Evolutionary conservation across 2,113 vertebrate species (phyloP), one percentile per base, ranked within the genome.

Genomic region (Bettongia penicillata): DNA sequence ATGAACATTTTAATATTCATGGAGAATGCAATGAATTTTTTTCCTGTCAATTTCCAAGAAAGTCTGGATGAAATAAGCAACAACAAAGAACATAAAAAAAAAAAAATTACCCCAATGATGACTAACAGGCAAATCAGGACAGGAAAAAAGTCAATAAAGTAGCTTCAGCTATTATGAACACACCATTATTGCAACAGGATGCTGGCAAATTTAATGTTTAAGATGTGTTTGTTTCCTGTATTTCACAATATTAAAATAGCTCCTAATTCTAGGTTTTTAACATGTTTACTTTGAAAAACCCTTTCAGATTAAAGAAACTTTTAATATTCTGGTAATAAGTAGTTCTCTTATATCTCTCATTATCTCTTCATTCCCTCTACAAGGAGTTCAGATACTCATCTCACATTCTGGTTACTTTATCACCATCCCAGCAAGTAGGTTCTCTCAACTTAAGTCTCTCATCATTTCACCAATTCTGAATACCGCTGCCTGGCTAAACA

Each of bases 251-350:
- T 23, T 89, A 91, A 95, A 31, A 22, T 28, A 92, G 43, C 22
- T 91, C 31, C 53, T 55, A 55, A 51, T 24, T 91, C 25, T 89
- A 91, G 90, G 43, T 51, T 8, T 4, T 9, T 28, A 19, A n/a
- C 26, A 93, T n/a, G 91, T 6, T 93, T 68, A 93, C 26, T 84
- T 94, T 91, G 43, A 26, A 96, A 96, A 95, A 91, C 25, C 37
- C 90, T 91, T 90, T 94, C 37, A 94, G 90, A 94, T 3, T 93
- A 51, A 96, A 91, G 53, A 93, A 94, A 95, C n/a, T 24, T 24
- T 26, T 25, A 50, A 37, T 95, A 90, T 26, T 55, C 16, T 49
- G 49, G 50, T 2, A 11, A 51, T 10, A 57, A 68, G 90, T 14
- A 48, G 0, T 50, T 52, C 23, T 50, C 55, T 57, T 57, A 25